phyloP scores from a whole-genome alignment of 2,113 vertebrate genomes.

The Pelobates fuscus region DNA sequence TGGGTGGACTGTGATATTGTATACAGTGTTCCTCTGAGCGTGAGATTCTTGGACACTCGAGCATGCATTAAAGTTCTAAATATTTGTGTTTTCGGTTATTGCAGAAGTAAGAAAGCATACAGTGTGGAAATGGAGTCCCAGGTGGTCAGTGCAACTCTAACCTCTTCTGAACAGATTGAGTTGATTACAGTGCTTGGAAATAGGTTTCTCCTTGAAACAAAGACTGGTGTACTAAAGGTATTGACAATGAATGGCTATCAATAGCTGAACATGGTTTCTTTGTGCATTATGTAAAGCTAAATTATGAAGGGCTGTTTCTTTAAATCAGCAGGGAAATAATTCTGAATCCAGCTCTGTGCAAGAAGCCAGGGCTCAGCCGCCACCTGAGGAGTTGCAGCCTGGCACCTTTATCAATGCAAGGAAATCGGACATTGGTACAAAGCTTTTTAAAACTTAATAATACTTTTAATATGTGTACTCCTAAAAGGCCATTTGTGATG shows the following conservation, averaged over 20 bases:
- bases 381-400: constrained; percentile 8
- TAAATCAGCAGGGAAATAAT: background rate
- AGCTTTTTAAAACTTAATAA: background rate
- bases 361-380: background rate
- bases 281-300: background rate
- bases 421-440: constrained; percentile 19
- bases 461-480: too few relatives aligned
- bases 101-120: constrained; percentile 33
- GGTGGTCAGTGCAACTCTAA: constrained; percentile 11
- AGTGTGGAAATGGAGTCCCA: constrained; percentile 17
- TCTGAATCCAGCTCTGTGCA: background rate
- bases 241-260: background rate
- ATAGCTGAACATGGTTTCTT: background rate
- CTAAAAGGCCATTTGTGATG: too few relatives aligned
- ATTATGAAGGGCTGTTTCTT: background rate
- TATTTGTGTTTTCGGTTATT: background rate
- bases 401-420: constrained; percentile 17
- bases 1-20: background rate
- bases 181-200: constrained; percentile 28
- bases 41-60: too few relatives aligned
- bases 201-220: constrained; percentile 1
- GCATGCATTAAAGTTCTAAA: too few relatives aligned
- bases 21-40: background rate
- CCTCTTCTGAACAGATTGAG: constrained; percentile 2
- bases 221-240: constrained; percentile 37